Evolutionary conservation across 2,888 invertebrate species (phyloP), one percentile per base, ranked within the genome.

Genomic region (Trachelus stipa): DNA sequence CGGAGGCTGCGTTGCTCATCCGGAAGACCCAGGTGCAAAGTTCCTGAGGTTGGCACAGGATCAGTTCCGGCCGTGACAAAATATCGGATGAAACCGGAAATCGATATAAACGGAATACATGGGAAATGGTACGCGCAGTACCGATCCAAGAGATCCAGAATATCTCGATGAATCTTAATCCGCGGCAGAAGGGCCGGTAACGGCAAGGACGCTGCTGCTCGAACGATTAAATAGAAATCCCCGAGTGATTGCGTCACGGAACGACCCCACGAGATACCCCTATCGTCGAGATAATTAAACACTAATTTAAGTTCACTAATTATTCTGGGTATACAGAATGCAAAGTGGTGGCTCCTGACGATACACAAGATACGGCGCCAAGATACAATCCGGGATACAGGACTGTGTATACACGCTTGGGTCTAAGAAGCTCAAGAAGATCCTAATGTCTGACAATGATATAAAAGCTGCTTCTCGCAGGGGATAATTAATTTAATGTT

Each of bases 191-290:
- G 40, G 40, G 6, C 15, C 15, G 15, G 3, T 12, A 12, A 12
- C 12, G 37, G 40, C 40, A 40, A 15, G 15, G 40, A 40, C 15
- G 4, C 15, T 40, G 40, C 15, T 40, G 15, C 40, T 40, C 40
- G 40, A 83, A 83, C 83, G 85, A 86, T 86, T 85, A 87, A 86
- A 84, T 82, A 81, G 81, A 85, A 87, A 87, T 87, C 85, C 86
- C 80, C 73, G 80, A 82, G 81, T 85, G 85, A 87, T 85, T 86
- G 85, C 84, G 82, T 83, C 83, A 79, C 82, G 81, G 83, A 82
- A 82, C 69, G 30, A 30, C 30, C 69, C 69, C 69, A 69, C 69
- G 31, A 37, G 40, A 6, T 40, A 15, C 40, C 40, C 15, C 6
- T 40, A 40, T 40, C 40, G 40, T 40, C 30, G 33, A 11, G 69